Evolutionary conservation across 2,888 invertebrate species (phyloP).

Genomic region (Drosophila mercatorum): DNA sequence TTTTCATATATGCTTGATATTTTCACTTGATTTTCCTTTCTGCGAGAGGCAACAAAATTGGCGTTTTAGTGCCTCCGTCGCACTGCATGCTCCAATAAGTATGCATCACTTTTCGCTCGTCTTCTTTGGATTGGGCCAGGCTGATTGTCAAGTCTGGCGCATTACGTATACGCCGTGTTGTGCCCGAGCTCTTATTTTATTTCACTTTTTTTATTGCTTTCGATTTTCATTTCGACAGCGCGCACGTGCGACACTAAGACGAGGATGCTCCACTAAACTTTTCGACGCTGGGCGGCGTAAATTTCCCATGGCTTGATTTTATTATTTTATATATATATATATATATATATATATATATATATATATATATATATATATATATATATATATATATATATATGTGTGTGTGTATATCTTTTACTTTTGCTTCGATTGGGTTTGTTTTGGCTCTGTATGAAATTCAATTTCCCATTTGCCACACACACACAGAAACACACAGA

Average conservation of each 20-base stretch:
- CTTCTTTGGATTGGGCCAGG: background rate
- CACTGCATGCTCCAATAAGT: conserved; percentile 67
- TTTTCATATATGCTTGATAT: conserved; percentile 56
- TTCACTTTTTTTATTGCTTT: conserved; percentile 79
- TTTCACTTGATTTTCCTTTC: conserved; percentile 38
- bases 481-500: too few species aligned
- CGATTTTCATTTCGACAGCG: conserved; percentile 80
- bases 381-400: background rate
- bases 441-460: conserved; percentile 76
- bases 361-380: conserved; percentile 15
- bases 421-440: conserved; percentile 58
- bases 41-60: conserved; percentile 28
- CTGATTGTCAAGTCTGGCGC: conserved; percentile 49
- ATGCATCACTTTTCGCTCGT: conserved; percentile 51
- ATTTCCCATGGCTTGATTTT: conserved; percentile 76
- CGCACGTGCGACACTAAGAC: conserved; percentile 70
- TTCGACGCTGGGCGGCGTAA: conserved; percentile 68
- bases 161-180: conserved; percentile 14
- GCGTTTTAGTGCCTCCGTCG: conserved; percentile 40
- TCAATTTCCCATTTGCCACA: conserved; percentile 68
- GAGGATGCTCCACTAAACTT: conserved; percentile 65
- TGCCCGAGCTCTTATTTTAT: conserved; percentile 36
- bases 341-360: conserved; percentile 10
- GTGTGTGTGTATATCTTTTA: conserved; percentile 15
- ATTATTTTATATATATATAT: conserved; percentile 53